phyloP scores from a whole-genome alignment of 2,797 vertebrate species.

The Gymnothorax reevesii region DNA sequence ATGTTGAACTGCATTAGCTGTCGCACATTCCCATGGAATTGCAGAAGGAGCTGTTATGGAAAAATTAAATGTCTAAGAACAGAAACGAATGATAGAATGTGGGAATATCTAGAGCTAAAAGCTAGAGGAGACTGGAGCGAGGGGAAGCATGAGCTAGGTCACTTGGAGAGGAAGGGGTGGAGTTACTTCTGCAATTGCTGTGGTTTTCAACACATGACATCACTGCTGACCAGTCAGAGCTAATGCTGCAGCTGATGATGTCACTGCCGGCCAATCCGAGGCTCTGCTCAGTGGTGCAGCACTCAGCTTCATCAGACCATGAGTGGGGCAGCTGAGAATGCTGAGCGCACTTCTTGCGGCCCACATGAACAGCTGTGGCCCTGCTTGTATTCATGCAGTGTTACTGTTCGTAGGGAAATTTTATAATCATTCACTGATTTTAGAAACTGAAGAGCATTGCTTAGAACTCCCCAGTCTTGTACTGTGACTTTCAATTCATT shows the following conservation, averaged over 20 bases:
- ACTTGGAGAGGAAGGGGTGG: constrained; percentile 51
- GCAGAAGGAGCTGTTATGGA: neutral
- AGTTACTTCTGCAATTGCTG: constrained; percentile 47
- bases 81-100: neutral
- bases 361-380: constrained; percentile 61
- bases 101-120: neutral
- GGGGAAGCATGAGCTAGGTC: neutral
- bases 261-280: constrained; percentile 69
- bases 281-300: constrained; percentile 55
- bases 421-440: constrained; percentile 50
- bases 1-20: neutral
- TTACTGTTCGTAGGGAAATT: constrained; percentile 26
- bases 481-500: neutral
- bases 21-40: neutral
- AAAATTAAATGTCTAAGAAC: neutral
- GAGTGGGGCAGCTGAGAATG: constrained; percentile 52
- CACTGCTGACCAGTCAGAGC: constrained; percentile 65
- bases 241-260: constrained; percentile 65
- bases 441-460: constrained; percentile 21
- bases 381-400: constrained; percentile 51
- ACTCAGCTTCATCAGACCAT: constrained; percentile 45
- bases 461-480: neutral
- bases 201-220: constrained; percentile 63
- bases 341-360: constrained; percentile 51
- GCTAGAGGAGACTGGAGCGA: neutral